Percentiles rank a stretch among this genome's conserved stretches.
phyloP scores from a whole-genome alignment of 1,140 invertebrate genomes.

The Drosophila saltans region DNA sequence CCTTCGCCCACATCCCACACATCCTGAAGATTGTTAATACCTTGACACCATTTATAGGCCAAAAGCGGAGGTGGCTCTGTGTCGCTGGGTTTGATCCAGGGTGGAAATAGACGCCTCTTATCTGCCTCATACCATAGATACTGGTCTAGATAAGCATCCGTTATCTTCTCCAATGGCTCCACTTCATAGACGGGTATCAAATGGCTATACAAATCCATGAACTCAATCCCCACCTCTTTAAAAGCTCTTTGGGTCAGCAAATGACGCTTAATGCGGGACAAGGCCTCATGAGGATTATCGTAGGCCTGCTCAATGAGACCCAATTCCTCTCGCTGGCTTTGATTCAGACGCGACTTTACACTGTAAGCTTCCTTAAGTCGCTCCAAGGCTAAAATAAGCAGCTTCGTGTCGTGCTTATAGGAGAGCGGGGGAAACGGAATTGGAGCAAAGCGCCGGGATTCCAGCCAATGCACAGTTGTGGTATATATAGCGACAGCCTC shows the following conservation, averaged over 20 bases:
- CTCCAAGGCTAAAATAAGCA: constrained; percentile 98
- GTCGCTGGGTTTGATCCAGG: constrained; percentile 99
- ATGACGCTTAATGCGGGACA: constrained; percentile 99
- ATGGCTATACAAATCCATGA: constrained; percentile 99
- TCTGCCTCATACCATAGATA: constrained; percentile 99
- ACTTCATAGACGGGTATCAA: constrained; percentile 99
- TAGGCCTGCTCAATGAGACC: constrained; percentile 99
- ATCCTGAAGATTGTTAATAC: constrained; percentile 98
- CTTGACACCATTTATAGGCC: constrained; percentile 99
- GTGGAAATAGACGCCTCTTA: constrained; percentile 97
- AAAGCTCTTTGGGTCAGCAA: constrained; percentile 98
- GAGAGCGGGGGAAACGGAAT: constrained; percentile 99
- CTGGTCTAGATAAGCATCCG: constrained; percentile 99
- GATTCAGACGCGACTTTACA: constrained; percentile 98
- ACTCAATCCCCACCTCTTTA: constrained; percentile 99
- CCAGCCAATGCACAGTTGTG: constrained; percentile 99
- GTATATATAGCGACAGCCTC: constrained; percentile 99
- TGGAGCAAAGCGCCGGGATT: constrained; percentile 98
- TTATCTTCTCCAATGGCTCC: constrained; percentile 98
- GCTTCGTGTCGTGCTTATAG: constrained; percentile 99
- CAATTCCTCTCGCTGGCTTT: constrained; percentile 99
- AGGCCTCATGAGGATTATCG: constrained; percentile 99
- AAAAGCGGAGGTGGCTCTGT: constrained; percentile 98
- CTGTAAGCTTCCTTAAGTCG: constrained; percentile 99
- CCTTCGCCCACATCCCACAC: constrained; percentile 99